A percentile compares a stretch with the other conserved stretches of the same genome.
These are phyloP conservation scores for Aspidiotus rigidus DNA, from an alignment of 2,888 invertebrate genomes.

Conservation along the genomic window DNA sequence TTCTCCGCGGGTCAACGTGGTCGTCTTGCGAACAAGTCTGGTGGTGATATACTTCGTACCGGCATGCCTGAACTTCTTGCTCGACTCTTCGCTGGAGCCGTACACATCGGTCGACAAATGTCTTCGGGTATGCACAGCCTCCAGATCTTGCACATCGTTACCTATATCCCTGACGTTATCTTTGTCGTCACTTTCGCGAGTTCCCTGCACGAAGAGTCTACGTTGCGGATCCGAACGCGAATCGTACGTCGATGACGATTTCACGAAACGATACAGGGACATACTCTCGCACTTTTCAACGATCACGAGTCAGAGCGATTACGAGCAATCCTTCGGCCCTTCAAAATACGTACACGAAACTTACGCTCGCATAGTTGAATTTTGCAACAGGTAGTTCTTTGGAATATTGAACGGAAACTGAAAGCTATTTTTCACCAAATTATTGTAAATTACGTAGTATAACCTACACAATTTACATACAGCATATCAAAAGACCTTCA, in stretches of 20 bases:
- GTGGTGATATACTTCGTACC: conserved; percentile 76
- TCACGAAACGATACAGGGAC: conserved; percentile 37
- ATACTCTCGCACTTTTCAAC: conserved; percentile 21
- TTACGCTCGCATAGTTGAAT: no score
- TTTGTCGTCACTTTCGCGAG: conserved; percentile 54
- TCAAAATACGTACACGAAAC: not conserved
- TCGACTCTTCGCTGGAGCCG: conserved; percentile 45
- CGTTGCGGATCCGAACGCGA: conserved; percentile 34
- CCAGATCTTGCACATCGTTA: conserved; percentile 49
- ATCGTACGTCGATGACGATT: conserved; percentile 35
- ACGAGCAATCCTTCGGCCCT: not conserved
- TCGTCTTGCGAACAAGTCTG: conserved; percentile 77
- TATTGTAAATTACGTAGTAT: no score
- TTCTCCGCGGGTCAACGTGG: conserved; percentile 76
- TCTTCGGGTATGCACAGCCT: conserved; percentile 72
- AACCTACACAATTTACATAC: no score
- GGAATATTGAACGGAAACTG: no score
- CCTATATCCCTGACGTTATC: conserved; percentile 45
- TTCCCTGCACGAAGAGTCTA: conserved; percentile 67
- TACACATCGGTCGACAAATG: conserved; percentile 73
- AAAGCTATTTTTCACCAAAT: no score
- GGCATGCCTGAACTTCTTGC: conserved; percentile 34
- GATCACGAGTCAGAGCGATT: no score
- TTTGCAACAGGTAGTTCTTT: no score
- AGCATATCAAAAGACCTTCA: no score